phyloP scores from a whole-genome alignment of 2,888 invertebrate genomes.

The Metopia argyrocephala region DNA sequence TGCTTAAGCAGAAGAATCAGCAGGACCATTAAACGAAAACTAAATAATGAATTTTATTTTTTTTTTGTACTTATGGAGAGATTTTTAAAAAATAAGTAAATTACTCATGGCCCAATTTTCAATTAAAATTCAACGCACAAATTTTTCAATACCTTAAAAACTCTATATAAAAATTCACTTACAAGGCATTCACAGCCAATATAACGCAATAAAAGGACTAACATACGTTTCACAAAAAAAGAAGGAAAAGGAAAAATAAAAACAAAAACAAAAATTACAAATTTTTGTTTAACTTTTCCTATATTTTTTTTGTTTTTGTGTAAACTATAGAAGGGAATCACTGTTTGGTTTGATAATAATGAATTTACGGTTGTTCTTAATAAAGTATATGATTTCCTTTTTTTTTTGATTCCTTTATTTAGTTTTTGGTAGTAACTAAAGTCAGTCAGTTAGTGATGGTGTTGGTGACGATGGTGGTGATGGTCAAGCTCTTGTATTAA shows the following conservation, averaged over 20 bases:
- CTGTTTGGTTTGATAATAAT: slow-evolving; percentile 60
- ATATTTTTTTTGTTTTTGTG: background rate
- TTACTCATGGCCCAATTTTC: slow-evolving; percentile 70
- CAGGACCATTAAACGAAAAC: slow-evolving; percentile 45
- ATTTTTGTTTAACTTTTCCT: slow-evolving; percentile 26
- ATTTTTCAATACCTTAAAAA: slow-evolving; percentile 68
- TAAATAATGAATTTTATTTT: slow-evolving; percentile 50
- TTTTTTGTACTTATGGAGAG: slow-evolving; percentile 5
- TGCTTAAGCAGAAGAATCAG: slow-evolving; percentile 44
- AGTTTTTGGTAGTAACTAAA: slow-evolving; percentile 33
- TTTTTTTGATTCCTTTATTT: too few species aligned
- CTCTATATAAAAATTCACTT: slow-evolving; percentile 48
- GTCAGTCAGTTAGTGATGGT: slow-evolving; percentile 42
- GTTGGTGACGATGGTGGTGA: slow-evolving; percentile 38
- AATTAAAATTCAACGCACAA: slow-evolving; percentile 69
- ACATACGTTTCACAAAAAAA: background rate
- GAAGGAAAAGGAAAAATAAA: background rate
- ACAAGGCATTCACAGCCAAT: slow-evolving; percentile 18
- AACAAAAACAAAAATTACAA: slow-evolving; percentile 35
- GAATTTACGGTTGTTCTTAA: slow-evolving; percentile 57
- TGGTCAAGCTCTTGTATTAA: slow-evolving; percentile 54
- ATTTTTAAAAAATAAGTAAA: slow-evolving; percentile 62
- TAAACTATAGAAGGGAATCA: slow-evolving; percentile 49
- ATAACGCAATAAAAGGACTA: background rate
- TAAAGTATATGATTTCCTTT: slow-evolving; percentile 31